Base-by-base conservation (phyloP, 1,140 invertebrate species). In the Ostrea denselamellosa region DNA sequence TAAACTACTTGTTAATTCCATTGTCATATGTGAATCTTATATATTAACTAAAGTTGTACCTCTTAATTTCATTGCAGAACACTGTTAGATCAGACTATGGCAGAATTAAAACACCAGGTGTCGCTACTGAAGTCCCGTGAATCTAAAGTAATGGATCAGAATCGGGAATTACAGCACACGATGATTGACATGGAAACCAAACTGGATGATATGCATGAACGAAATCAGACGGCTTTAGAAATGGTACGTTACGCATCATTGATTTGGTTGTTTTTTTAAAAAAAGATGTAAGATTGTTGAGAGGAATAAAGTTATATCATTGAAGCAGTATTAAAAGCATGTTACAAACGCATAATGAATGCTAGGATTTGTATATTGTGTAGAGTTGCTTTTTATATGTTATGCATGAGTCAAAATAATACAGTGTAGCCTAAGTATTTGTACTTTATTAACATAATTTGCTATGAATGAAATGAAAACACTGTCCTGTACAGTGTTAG, bases 81-180 rank as follows among this genome's bases (percentile, higher is more conserved):
- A 12, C 83, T 94, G 9, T 83, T 93, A 58, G 93, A 93, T 83
- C 92, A 93, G 87, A 93, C 91, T 4, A 90, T 93, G 19, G 83
- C 85, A 52, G 93, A 93, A 86, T 87, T 94, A 22, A 92, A 93
- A 83, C 93, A 94, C 86, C 93, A 94, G 86, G 91, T 94, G 52
- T 84, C 90, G 10, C 87, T 92, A 62, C 87, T 94, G 28, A 92
- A 92, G 87, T 91, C 93, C 22, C 84, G 92, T 17, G 94, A 94
- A 83, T 85, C 83, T 14, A 93, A 92, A 83, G 82, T 93, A 8
- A 86, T 87, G 7, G 90, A 90, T 28, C 92, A 94, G 89, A 94
- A 94, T 77, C 90, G 91, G 17, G 92, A 93, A 52, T 89, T 94
- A 44, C 94, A 94, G 83, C 93, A 93, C 87, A 93, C 90, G 0